These are phyloP conservation scores for Montifringilla adamsi DNA, from an alignment of 2,113 vertebrate species.

Conservation along the genomic window DNA sequence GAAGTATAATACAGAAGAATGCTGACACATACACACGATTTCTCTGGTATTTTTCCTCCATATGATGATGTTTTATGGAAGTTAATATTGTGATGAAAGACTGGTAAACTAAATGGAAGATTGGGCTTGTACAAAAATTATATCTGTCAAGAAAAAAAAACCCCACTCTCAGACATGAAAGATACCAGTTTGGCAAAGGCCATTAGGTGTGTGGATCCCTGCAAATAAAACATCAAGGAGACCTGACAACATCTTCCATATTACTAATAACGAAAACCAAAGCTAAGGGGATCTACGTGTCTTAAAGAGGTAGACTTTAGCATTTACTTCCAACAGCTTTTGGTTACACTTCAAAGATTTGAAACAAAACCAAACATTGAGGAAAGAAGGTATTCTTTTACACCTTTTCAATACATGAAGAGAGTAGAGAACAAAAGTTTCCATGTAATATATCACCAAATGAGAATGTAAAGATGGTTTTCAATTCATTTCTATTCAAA, in stretches of 20 bases:
- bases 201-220: neutral
- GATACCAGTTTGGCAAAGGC: neutral
- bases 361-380: neutral
- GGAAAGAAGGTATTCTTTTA: neutral
- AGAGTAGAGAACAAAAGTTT: neutral
- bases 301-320: neutral
- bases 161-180: neutral
- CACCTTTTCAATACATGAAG: neutral
- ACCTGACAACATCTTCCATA: neutral
- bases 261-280: neutral
- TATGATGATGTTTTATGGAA: neutral
- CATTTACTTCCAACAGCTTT: neutral
- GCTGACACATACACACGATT: neutral
- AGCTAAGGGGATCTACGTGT: neutral
- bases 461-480: neutral
- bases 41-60: neutral
- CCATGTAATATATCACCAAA: neutral
- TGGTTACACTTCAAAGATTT: constrained; percentile 23
- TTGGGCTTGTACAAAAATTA: neutral
- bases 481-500: neutral
- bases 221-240: neutral
- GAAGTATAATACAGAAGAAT: neutral
- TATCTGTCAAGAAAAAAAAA: neutral
- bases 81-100: neutral
- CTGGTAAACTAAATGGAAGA: neutral